A percentile compares a stretch with the other conserved stretches of the same genome.
Evolutionary conservation across 2,797 vertebrate genomes (phyloP).

Genomic region (Lacerta bilineata): DNA sequence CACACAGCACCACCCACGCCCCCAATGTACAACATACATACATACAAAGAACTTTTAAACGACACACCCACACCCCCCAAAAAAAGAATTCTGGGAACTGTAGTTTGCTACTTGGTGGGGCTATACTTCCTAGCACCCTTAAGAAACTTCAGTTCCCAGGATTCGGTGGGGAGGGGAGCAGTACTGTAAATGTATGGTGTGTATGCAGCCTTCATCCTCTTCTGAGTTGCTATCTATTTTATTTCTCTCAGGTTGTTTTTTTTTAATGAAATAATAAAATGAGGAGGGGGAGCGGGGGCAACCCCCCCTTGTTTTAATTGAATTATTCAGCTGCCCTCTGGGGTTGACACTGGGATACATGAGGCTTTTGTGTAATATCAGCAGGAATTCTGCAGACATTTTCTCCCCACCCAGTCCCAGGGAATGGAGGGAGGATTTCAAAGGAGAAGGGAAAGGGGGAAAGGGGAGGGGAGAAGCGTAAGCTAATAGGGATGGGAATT

Average conservation of each 20-base stretch:
- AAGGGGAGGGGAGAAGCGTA: constrained; percentile 73
- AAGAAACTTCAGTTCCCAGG: too few species aligned
- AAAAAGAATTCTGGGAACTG: too few species aligned
- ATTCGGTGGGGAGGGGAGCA: too few species aligned
- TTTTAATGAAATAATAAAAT: constrained; percentile 71
- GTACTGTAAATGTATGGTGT: too few species aligned
- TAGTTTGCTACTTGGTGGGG: too few species aligned
- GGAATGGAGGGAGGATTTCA: constrained; percentile 81
- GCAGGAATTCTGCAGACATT: constrained; percentile 74
- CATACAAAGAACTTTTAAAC: too few species aligned
- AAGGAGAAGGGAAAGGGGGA: constrained; percentile 78
- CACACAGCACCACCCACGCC: too few species aligned
- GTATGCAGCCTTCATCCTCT: constrained; percentile 18
- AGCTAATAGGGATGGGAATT: constrained; percentile 75
- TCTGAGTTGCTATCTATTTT: constrained; percentile 42
- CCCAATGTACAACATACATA: too few species aligned
- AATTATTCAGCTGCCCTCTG: constrained; percentile 82
- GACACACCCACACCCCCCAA: too few species aligned
- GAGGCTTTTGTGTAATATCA: constrained; percentile 81
- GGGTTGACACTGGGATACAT: constrained; percentile 80
- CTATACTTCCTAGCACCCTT: too few species aligned
- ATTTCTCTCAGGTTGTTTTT: constrained; percentile 50
- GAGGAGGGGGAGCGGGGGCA: constrained; percentile 77
- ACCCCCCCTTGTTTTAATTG: constrained; percentile 79
- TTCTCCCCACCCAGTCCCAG: constrained; percentile 67